Conservation (phyloP, 2,113 vertebrate genomes). For the Nesospiza acunhae region DNA sequence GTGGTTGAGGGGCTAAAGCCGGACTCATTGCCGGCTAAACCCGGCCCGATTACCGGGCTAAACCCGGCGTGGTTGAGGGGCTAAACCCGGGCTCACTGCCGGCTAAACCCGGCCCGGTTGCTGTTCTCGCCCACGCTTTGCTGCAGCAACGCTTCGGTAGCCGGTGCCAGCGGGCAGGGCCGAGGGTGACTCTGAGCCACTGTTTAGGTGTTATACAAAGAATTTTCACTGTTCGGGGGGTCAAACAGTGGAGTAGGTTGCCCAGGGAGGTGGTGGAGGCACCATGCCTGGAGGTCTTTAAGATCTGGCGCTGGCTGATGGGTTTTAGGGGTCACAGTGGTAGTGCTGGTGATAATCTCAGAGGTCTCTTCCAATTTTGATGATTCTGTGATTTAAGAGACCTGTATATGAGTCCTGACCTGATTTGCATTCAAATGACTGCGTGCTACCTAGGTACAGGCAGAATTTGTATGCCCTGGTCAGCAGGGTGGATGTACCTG, state of each 20-base stretch:
- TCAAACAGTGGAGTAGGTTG: neutral
- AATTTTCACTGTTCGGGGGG: accelerated
- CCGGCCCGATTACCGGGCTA: neutral
- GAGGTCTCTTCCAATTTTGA: neutral
- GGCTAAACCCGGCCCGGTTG: neutral
- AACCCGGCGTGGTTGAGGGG: too few relatives aligned
- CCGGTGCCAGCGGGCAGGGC: neutral
- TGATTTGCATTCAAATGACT: neutral
- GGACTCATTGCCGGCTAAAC: too few relatives aligned
- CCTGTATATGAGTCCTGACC: accelerated
- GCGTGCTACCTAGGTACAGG: accelerated
- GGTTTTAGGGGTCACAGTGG: neutral
- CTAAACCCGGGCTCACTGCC: too few relatives aligned
- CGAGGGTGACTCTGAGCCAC: accelerated
- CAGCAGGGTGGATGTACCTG: too few relatives aligned
- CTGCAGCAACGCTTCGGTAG: accelerated
- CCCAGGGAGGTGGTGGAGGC: neutral
- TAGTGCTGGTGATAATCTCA: neutral
- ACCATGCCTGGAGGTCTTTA: neutral
- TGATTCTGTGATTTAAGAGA: neutral
- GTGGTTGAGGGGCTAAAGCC: too few relatives aligned
- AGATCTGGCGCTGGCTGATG: accelerated
- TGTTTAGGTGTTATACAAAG: accelerated
- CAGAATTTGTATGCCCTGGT: neutral
- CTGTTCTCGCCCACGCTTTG: neutral